A percentile compares a stretch with the other conserved stretches of the same genome.
Evolutionary conservation across 2,888 invertebrate species (phyloP).

Genomic region (Campoplex nolae): DNA sequence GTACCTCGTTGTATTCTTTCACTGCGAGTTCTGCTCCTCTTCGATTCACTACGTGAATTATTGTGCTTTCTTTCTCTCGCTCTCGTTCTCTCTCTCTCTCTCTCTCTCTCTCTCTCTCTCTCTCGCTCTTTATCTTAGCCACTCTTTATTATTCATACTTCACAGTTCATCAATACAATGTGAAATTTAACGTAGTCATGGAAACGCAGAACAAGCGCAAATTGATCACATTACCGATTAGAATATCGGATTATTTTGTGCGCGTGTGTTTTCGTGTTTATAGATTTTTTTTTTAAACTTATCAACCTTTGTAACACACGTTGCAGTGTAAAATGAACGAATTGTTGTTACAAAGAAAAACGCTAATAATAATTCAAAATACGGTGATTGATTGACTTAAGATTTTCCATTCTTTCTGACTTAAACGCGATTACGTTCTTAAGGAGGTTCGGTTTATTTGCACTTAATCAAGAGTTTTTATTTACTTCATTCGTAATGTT

Average conservation of each 20-base stretch:
- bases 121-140: conserved; percentile 67
- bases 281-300: conserved; percentile 20
- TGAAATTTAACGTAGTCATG: conserved; percentile 53
- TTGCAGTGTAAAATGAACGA: conserved; percentile 68
- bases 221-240: conserved; percentile 27
- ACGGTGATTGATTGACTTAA: conserved; percentile 33
- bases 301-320: conserved; percentile 68
- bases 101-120: conserved; percentile 68
- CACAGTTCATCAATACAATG: conserved; percentile 68
- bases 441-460: conserved; percentile 23
- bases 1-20: conserved; percentile 70
- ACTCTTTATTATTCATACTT: conserved; percentile 70
- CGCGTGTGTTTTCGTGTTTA: conserved; percentile 7
- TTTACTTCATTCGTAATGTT: neutral
- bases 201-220: conserved; percentile 64
- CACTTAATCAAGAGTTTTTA: conserved; percentile 1
- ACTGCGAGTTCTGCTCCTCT: conserved; percentile 73
- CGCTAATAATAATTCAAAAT: conserved; percentile 27
- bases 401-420: conserved; percentile 17
- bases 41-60: conserved; percentile 77
- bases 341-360: conserved; percentile 57
- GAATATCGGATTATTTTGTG: conserved; percentile 7
- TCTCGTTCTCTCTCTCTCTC: conserved; percentile 67
- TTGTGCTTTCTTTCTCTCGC: conserved; percentile 61
- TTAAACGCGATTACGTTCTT: neutral